These are phyloP conservation scores for Corythornis vintsioides DNA, from an alignment of 2,113 vertebrate species.

Conservation along the genomic window DNA sequence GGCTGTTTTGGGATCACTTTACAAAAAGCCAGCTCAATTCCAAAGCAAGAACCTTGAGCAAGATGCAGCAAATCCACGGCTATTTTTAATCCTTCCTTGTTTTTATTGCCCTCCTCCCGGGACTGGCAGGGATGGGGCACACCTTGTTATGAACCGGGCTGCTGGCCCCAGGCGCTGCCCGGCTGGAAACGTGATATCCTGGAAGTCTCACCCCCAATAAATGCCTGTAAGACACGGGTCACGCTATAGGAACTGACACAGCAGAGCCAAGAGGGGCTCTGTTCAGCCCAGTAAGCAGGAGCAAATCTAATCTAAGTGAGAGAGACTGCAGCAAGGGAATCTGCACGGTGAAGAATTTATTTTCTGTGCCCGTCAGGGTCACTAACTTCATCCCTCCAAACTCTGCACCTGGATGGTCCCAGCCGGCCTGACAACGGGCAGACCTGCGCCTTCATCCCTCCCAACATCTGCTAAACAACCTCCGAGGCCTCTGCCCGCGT, in stretches of 20 bases:
- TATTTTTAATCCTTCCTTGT: neutral
- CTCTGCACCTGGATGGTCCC: neutral
- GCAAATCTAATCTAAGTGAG: neutral
- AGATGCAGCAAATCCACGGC: neutral
- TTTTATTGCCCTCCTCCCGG: neutral
- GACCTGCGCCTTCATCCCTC: neutral
- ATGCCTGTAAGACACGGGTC: neutral
- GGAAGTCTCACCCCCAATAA: neutral
- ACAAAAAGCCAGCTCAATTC: neutral
- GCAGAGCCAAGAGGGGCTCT: neutral
- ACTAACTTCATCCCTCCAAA: no score
- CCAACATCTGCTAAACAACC: neutral
- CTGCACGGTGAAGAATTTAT: neutral
- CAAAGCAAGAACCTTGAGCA: neutral
- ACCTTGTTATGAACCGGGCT: neutral
- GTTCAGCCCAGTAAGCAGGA: neutral
- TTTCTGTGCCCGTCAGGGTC: neutral
- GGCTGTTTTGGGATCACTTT: neutral
- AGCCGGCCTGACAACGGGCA: neutral
- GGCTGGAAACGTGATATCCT: neutral
- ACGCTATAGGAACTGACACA: neutral
- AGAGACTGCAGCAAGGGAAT: neutral
- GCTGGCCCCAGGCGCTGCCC: neutral
- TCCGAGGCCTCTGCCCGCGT: neutral
- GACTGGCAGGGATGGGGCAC: neutral